Base-by-base conservation (phyloP, 2,113 vertebrate species). In the Ophiodon elongatus region DNA sequence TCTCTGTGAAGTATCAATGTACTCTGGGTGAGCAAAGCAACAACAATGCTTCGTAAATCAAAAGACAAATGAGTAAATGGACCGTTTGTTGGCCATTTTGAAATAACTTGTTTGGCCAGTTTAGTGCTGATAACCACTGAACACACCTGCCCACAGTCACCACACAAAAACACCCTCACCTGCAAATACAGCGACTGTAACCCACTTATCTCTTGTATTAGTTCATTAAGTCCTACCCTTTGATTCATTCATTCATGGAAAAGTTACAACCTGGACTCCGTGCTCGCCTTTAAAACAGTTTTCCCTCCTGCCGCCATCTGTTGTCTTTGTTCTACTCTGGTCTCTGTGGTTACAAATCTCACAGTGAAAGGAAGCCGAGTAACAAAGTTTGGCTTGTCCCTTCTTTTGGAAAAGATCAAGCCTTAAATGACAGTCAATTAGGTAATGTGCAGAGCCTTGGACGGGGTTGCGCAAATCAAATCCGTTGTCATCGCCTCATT, bases 81-180 rank as follows among this genome's bases (percentile, higher is more conserved):
- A 65, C 21, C 63, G 17, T 29, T 79, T 78, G 60, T 41, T 66
- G 25, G 9, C 33, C 60, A 41, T 79, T 35, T 37, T 68, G 35
- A 13, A 68, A 57, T 4, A 80, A 83, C 79, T 70, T 5, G 72
- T 83, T 73, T 25, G 56, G 29, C 23, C 43, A 63, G 81, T 65
- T 83, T 9, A 39, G 31, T 4, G 17, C 31, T 17, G 70, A 70
- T 67, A 69, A 54, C 29, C 3, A 35, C 5, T 29, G 50, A 73
- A 63, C 11, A 63, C 29, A 60, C 47, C 8, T 47, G 14, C 21
- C 39, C 6, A 4, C n/a, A n/a, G 6, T 59, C 56, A 60, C 27
- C 17, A 5, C 15, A 77, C 1, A 4, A 10, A 43, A 64, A 62
- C 21, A 52, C 27, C 13, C 41, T 37, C 45, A 72, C 8, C 11